phyloP scores from a whole-genome alignment of 2,888 invertebrate species.

The Xestoiulus laeticollis region DNA sequence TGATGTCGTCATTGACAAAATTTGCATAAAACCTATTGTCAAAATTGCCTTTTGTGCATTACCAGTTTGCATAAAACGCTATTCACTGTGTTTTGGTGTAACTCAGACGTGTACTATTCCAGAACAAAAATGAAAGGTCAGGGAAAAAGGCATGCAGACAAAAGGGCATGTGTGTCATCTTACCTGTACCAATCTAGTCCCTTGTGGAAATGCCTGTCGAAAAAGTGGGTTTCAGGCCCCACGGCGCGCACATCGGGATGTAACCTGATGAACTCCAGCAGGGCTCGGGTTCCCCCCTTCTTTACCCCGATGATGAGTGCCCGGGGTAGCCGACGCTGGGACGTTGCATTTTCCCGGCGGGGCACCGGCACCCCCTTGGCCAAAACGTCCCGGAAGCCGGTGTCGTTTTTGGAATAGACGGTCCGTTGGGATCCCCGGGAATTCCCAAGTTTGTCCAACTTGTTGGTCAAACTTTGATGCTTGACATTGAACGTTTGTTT shows the following conservation, averaged over 20 bases:
- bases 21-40: too few relatives aligned
- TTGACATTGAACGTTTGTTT: too few relatives aligned
- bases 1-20: too few relatives aligned
- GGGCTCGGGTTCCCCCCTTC: conserved; percentile 92
- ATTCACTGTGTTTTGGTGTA: too few relatives aligned
- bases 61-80: too few relatives aligned
- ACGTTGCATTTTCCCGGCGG: not conserved
- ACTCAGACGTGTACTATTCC: too few relatives aligned
- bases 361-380: not conserved
- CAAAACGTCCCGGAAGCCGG: not conserved
- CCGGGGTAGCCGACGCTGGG: conserved; percentile 72
- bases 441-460: not conserved
- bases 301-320: conserved; percentile 94
- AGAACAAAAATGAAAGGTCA: not conserved
- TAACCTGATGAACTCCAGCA: conserved; percentile 89
- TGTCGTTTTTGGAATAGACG: not conserved
- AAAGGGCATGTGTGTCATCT: conserved; percentile 54
- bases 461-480: not conserved
- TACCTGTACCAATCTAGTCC: conserved; percentile 85
- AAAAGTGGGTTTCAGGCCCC: conserved; percentile 91
- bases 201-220: conserved; percentile 78
- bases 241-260: conserved; percentile 90
- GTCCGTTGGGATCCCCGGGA: not conserved
- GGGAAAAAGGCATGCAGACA: not conserved
- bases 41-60: too few relatives aligned